Conservation (phyloP, 2,888 invertebrate species). For the Drosophila demipolita region DNA sequence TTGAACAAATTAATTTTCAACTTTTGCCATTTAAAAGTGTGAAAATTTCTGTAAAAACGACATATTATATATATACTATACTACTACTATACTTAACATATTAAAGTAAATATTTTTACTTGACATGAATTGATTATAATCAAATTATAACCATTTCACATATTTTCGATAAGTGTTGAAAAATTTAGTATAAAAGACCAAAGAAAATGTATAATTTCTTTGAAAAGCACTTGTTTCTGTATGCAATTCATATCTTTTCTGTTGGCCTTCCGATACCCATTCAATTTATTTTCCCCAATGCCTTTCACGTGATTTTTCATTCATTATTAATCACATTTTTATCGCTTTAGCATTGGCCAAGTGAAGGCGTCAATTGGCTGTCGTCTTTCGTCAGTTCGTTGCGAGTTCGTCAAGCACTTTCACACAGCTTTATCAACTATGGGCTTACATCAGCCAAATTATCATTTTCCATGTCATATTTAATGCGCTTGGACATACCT, state of each 20-base stretch:
- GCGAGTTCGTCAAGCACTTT: conserved; percentile 58
- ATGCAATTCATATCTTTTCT: conserved; percentile 27
- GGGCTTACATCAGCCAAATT: conserved; percentile 58
- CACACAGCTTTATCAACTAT: conserved; percentile 50
- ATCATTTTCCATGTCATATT: conserved; percentile 59
- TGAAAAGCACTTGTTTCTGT: background rate
- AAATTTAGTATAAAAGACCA: background rate
- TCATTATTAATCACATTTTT: conserved; percentile 71
- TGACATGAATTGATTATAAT: background rate
- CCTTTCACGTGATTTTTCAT: conserved; percentile 69
- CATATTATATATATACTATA: background rate
- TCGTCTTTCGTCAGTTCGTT: conserved; percentile 39
- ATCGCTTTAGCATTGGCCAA: conserved; percentile 59
- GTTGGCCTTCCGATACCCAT: conserved; percentile 32
- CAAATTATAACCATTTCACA: background rate
- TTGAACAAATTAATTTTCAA: background rate
- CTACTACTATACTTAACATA: background rate
- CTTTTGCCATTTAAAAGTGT: background rate
- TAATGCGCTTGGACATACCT: conserved; percentile 35
- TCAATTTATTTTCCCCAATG: conserved; percentile 50
- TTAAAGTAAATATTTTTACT: background rate
- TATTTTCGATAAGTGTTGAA: background rate
- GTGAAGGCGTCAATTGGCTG: conserved; percentile 70
- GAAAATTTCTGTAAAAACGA: background rate
- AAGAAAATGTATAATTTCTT: background rate